A percentile compares a stretch with the other conserved stretches of the same genome.
These are phyloP conservation scores for Parauchenoglanis punctatus DNA, from an alignment of 2,797 vertebrate species.

Conservation along the genomic window DNA sequence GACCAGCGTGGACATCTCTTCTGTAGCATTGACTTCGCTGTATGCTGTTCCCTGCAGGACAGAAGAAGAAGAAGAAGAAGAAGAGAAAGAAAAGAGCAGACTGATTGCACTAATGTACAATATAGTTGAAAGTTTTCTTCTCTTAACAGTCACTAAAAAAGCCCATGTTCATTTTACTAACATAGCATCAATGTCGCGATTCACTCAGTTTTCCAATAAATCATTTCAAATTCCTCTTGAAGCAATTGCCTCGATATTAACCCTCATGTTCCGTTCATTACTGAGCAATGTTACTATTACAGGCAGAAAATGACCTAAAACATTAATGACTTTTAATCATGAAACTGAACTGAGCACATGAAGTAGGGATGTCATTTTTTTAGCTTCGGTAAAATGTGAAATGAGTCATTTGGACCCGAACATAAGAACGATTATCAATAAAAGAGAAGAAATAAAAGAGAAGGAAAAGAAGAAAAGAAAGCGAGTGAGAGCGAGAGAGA, in stretches of 20 bases:
- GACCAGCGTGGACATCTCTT: slow-evolving; percentile 92
- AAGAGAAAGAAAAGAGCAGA: neutral
- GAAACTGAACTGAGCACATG: neutral
- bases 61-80: neutral
- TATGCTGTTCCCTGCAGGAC: slow-evolving; percentile 84
- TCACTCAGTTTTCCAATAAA: too few species aligned
- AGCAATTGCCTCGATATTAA: neutral
- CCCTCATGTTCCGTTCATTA: neutral
- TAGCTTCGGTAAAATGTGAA: neutral
- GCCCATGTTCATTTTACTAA: too few species aligned
- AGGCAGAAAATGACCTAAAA: neutral
- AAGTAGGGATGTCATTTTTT: neutral
- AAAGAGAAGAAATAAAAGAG: neutral
- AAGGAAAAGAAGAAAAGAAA: neutral
- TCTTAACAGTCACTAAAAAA: too few species aligned
- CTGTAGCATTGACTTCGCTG: slow-evolving; percentile 88
- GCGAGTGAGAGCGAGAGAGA: neutral
- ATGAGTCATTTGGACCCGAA: neutral
- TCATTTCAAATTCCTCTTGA: neutral
- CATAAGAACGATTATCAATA: neutral
- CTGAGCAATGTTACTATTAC: neutral
- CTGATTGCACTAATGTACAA: neutral
- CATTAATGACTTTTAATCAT: neutral
- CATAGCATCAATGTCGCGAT: too few species aligned
- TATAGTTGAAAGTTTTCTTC: too few species aligned